Evolutionary conservation across 2,888 invertebrate species (phyloP).

Genomic region (Diarsia brunnea): DNA sequence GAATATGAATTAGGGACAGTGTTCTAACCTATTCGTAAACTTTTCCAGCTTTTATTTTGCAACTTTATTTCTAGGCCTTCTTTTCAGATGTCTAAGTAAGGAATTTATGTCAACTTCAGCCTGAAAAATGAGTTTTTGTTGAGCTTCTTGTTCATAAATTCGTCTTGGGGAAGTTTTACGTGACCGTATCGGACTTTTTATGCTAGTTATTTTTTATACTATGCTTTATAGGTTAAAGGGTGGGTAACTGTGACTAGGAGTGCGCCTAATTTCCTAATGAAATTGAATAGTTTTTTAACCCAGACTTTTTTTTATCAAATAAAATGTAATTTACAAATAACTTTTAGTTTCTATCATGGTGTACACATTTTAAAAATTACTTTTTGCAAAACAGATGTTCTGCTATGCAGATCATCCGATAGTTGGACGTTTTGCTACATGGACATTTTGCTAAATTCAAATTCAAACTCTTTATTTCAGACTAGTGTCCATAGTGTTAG

Average conservation of each 20-base stretch:
- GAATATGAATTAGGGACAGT: constrained; percentile 8
- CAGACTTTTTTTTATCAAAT: no score
- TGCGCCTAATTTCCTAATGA: no score
- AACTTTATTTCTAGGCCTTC: not conserved
- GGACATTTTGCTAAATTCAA: no score
- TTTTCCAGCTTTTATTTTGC: not conserved
- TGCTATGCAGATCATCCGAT: no score
- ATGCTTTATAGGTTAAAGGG: not conserved
- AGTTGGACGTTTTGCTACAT: no score
- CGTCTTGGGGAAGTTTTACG: not conserved
- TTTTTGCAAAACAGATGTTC: no score
- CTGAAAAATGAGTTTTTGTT: constrained; percentile 9
- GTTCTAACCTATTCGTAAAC: not conserved
- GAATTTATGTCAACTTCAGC: constrained; percentile 3
- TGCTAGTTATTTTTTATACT: not conserved
- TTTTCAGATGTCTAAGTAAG: constrained; percentile 2
- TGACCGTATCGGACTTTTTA: not conserved
- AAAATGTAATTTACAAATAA: no score
- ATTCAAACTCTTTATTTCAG: no score
- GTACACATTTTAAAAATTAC: no score
- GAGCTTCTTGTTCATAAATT: not conserved
- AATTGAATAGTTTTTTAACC: no score
- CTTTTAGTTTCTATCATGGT: no score
- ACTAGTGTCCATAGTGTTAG: no score
- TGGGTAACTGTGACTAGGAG: not conserved